These are phyloP conservation scores for Anthoptus insignis DNA, from an alignment of 2,888 invertebrate species.

Conservation along the genomic window DNA sequence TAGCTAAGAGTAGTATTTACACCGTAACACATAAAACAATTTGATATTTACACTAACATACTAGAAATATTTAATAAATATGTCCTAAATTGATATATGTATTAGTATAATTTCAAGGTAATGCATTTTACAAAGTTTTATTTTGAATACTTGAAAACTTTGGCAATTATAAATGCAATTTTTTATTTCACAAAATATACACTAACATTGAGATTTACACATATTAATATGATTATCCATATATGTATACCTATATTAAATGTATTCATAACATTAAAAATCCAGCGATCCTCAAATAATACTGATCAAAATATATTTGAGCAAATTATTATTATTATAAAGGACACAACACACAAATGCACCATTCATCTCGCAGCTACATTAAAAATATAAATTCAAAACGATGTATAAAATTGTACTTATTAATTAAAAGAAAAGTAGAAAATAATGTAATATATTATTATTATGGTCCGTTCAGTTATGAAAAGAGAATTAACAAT, in stretches of 20 bases:
- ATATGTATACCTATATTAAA: too few relatives aligned
- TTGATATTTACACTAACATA: slow-evolving; percentile 31
- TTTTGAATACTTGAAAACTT: slow-evolving; percentile 23
- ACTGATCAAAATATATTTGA: slow-evolving; percentile 41
- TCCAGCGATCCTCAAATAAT: slow-evolving; percentile 31
- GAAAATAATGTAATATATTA: slow-evolving; percentile 10
- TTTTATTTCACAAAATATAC: background rate
- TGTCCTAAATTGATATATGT: slow-evolving; percentile 13
- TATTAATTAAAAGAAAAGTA: slow-evolving; percentile 4
- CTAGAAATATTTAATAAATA: slow-evolving; percentile 1
- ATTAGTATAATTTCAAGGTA: slow-evolving; percentile 12
- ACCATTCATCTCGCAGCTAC: slow-evolving; percentile 11
- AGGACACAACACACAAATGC: slow-evolving; percentile 17
- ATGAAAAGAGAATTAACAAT: background rate
- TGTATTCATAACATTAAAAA: too few relatives aligned
- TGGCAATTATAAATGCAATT: slow-evolving; percentile 12
- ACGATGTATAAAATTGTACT: slow-evolving; percentile 24
- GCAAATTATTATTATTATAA: slow-evolving; percentile 18
- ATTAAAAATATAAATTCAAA: slow-evolving; percentile 5
- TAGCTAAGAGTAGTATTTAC: slow-evolving; percentile 62
- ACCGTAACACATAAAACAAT: slow-evolving; percentile 39
- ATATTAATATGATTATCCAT: too few relatives aligned
- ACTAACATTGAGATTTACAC: background rate
- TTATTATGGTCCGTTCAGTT: slow-evolving; percentile 40
- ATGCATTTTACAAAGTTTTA: slow-evolving; percentile 15